These are phyloP conservation scores for Caenorhabditis doughertyi DNA, from an alignment of 2,888 invertebrate species.

Conservation along the genomic window DNA sequence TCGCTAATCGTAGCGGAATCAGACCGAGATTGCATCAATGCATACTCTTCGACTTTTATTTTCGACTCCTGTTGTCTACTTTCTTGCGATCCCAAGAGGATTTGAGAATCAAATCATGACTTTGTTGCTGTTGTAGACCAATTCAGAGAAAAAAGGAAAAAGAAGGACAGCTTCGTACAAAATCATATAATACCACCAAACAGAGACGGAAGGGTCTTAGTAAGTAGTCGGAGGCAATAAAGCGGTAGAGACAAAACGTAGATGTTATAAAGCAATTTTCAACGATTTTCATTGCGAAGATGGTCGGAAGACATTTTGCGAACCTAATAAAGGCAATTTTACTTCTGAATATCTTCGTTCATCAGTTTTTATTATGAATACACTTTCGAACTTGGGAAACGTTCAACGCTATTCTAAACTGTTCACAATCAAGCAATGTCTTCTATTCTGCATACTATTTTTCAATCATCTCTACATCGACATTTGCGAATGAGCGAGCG, in stretches of 20 bases:
- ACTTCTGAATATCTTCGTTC: too few species aligned
- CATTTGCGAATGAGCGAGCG: conserved; percentile 34
- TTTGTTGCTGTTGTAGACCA: conserved; percentile 44
- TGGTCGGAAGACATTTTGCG: too few species aligned
- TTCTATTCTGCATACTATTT: too few species aligned
- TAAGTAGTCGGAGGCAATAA: neutral
- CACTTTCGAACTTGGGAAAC: too few species aligned
- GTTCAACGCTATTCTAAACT: too few species aligned
- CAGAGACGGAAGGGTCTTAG: conserved; percentile 29
- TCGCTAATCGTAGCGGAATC: conserved; percentile 17
- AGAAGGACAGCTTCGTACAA: conserved; percentile 26
- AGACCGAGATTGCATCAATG: conserved; percentile 3
- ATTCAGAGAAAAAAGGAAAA: neutral
- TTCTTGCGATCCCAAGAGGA: conserved; percentile 40
- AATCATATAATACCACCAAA: conserved; percentile 55
- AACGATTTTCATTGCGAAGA: conserved; percentile 16
- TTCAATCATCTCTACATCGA: neutral
- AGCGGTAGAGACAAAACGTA: neutral
- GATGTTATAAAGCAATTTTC: conserved; percentile 52
- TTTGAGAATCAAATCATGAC: conserved; percentile 44
- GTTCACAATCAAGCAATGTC: too few species aligned
- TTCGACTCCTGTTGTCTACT: conserved; percentile 1
- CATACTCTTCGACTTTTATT: neutral
- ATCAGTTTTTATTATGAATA: too few species aligned
- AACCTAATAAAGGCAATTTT: neutral